Base-by-base conservation (phyloP, 2,888 invertebrate genomes). In the Lepidonotus clava region DNA sequence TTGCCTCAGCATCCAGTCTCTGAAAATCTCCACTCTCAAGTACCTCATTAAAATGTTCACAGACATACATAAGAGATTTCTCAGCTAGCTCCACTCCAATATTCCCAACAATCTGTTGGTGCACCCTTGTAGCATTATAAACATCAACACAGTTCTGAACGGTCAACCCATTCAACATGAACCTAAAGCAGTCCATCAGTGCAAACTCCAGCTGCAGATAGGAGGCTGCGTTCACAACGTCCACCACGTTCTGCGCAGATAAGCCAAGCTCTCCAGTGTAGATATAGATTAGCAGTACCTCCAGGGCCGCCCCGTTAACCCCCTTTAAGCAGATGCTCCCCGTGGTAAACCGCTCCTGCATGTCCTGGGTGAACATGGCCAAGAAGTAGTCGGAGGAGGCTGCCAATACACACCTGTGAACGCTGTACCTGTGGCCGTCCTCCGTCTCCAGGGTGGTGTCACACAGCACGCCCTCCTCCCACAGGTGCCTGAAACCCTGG, bases 321-420 rank as follows among this genome's bases (percentile, higher is more conserved):
- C 61, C 61, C 61, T 61, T 61, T 11, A 61, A 32, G 61, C 61
- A 61, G 24, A 61, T 61, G 18, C 61, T 61, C n/a, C 28, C 28
- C 2, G 18, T 53, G 24, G 21, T 56, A 11, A 28, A 1, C 24
- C 61, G 21, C 61, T 61, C 61, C 61, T 61, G 61, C 61, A 61
- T 61, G 61, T 61, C 61, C 28, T 28, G 61, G 1, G 61, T 61
- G 61, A 61, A 61, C 61, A 61, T 61, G 61, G 61, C 61, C 61
- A 61, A 28, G 61, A 61, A 61, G 61, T 61, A 61, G 61, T 61
- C 61, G 2, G 61, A 61, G 1, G 28, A 24, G 21, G 61, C 61
- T 11, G 61, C 61, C 61, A 61, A 32, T 32, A 28, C 61, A 1
- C 11, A 24, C 61, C 61, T 1, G 61, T 61, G 61, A 11, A 28